These are phyloP conservation scores for Centrocercus urophasianus DNA, from an alignment of 2,113 vertebrate genomes.

Conservation along the genomic window DNA sequence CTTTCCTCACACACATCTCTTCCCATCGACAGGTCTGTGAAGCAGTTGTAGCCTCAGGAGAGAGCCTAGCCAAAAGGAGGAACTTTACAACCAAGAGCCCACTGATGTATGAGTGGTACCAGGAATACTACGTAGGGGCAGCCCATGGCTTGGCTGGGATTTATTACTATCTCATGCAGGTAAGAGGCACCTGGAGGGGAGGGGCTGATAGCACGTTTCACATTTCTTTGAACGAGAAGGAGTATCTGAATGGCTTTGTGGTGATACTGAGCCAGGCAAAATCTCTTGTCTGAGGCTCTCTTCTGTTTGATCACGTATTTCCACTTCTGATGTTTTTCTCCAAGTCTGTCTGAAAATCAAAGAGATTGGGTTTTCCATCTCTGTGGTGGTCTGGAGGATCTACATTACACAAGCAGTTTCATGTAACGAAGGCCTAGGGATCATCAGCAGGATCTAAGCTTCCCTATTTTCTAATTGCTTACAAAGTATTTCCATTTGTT, in stretches of 20 bases:
- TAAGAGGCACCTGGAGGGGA: constrained; percentile 49
- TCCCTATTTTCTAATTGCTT: not conserved
- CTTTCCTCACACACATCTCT: not conserved
- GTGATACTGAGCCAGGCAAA: not conserved
- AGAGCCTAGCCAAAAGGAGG: constrained; percentile 84
- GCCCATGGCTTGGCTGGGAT: constrained; percentile 96
- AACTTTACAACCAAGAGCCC: constrained; percentile 86
- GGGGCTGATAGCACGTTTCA: not conserved
- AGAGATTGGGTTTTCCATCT: not conserved
- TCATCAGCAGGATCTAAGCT: not conserved
- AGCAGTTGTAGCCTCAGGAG: constrained; percentile 87
- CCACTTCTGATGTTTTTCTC: not conserved
- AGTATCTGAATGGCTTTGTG: not conserved
- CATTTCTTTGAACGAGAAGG: not conserved
- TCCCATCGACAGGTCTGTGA: constrained; percentile 83
- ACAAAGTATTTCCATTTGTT: not conserved
- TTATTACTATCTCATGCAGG: constrained; percentile 98
- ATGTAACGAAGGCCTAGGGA: not conserved
- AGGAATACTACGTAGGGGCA: constrained; percentile 93
- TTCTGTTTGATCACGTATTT: not conserved
- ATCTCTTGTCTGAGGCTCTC: not conserved
- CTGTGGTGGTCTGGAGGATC: not conserved
- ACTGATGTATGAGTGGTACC: constrained; percentile 96
- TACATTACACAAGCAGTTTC: not conserved
- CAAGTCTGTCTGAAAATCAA: not conserved